Evolutionary conservation across 2,888 invertebrate genomes (phyloP), one percentile per base, ranked within the genome.

Genomic region (Mimachlamys varia): DNA sequence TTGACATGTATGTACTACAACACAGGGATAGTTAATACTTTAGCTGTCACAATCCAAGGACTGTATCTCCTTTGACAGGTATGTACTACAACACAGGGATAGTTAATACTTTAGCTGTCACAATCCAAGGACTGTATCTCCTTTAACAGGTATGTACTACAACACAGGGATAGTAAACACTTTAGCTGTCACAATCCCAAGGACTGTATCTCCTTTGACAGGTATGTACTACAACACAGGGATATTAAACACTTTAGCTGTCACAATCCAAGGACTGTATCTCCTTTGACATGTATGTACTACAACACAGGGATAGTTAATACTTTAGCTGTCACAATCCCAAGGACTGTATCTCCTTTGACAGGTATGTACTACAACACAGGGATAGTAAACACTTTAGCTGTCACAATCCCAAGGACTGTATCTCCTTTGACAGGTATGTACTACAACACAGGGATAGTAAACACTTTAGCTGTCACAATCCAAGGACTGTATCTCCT

Each of bases 401-500:
- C 98, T 0, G 97, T 97, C 0, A 99, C 98, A 37, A 98, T 97
- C 7, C 99, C 99, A 76, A 99, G 97, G 0, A 99, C 98, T 92
- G 98, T 97, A 96, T 99, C 99, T 5, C 98, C 98, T 95, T 98
- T 97, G 17, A 97, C 97, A 0, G 99, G 98, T 89, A 98, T 97
- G 96, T 99, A 99, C 94, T 97, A 33, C 33, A 33, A 33, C 27
- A 76, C 58, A 58, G 53, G 17, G 19, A 17, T 53, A 53, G 53
- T 53, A 38, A 88, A 44, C n/a, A n/a, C 97, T 96, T 98, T 99
- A 92, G 98, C 98, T 0, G 97, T 97, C 0, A 99, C 98, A 37
- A 98, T 97, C 7, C 99, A 76, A 99, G 97, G 0, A 99, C 98
- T 92, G 98, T 97, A 96, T 99, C 99, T 5, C 98, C 98, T 95